Evolutionary conservation across 1,140 invertebrate genomes (phyloP), one percentile per base, ranked within the genome.

Genomic region (Hyposmocoma kahamanoa): DNA sequence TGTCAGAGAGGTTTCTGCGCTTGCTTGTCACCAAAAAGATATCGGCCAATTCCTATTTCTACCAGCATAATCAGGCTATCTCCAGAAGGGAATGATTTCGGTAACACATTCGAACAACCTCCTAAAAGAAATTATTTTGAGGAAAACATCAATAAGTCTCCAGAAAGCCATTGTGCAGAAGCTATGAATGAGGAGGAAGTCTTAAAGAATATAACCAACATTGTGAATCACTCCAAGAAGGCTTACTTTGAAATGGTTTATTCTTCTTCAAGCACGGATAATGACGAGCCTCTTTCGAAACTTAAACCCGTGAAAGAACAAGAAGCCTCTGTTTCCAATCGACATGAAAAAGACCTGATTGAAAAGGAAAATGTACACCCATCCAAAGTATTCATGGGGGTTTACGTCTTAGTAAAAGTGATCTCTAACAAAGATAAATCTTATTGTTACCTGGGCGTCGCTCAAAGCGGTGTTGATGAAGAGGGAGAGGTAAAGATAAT

Each of bases 401-500:
- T 34, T 34, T 34, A 34, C 30, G 30, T 34, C 10, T n/a, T 34
- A 34, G 30, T 34, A n/a, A 34, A 34, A 34, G 30, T 34, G 10
- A 4, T 13, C 4, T 34, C 30, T 13, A n/a, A 34, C 30, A 6
- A 34, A 34, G 30, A 34, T 3, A 34, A 34, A 34, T 9, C 30
- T n/a, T 34, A 34, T 34, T 34, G 10, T 34, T 34, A 34, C 15
- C 30, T 34, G 30, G 30, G 30, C 3, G n/a, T 34, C 30, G 30
- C 30, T 34, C 30, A 34, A 34, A 34, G 30, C 15, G 30, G 15
- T 34, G n/a, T 34, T 34, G 30, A 34, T 13, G n/a, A 34, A 5
- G 30, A 34, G 15, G 30, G 30, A 34, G 30, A 34, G 4, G 15
- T 34, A 9, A 34, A 34, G n/a, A 34, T 34, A 9, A 34, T 34